phyloP scores from a whole-genome alignment of 2,113 vertebrate genomes.

The Nothobranchius furzeri region DNA sequence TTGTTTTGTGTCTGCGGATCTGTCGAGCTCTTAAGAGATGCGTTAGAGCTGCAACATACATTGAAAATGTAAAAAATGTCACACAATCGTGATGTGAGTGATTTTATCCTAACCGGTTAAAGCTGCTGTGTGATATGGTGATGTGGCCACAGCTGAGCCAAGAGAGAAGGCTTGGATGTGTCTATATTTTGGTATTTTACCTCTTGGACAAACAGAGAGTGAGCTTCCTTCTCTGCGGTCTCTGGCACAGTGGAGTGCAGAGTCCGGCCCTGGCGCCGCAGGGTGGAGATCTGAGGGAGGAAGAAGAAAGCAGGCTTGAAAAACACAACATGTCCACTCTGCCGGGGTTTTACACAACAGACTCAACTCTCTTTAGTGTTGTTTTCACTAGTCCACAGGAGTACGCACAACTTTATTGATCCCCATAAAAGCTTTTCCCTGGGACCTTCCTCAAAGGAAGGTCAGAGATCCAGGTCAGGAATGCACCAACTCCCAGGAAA shows the following conservation, averaged over 20 bases:
- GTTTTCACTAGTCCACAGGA: constrained; percentile 10
- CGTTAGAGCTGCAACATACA: too few relatives aligned
- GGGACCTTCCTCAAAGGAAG: constrained; percentile 8
- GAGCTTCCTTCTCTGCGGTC: constrained; percentile 89
- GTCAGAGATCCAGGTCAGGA: constrained; percentile 12
- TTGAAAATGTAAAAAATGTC: too few relatives aligned
- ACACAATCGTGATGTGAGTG: not conserved
- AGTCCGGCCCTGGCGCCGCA: constrained; percentile 88
- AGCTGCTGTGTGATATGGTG: too few relatives aligned
- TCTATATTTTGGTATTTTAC: constrained; percentile 74
- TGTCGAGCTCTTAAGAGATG: too few relatives aligned
- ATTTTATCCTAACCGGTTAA: too few relatives aligned
- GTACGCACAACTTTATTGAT: constrained; percentile 9
- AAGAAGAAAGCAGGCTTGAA: constrained; percentile 32
- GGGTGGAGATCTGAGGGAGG: constrained; percentile 83
- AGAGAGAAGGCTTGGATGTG: constrained; percentile 27
- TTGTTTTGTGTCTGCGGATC: too few relatives aligned
- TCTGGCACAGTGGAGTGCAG: constrained; percentile 88
- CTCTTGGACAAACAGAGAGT: constrained; percentile 94
- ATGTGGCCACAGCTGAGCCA: too few relatives aligned
- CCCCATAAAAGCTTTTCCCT: constrained; percentile 9
- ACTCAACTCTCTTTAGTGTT: constrained; percentile 1
- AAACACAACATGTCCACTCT: constrained; percentile 35
- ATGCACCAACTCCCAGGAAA: not conserved
- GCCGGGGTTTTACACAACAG: constrained; percentile 19